These are phyloP conservation scores for Chaetoderma sp. DNA, from an alignment of 2,888 invertebrate genomes.

Conservation along the genomic window DNA sequence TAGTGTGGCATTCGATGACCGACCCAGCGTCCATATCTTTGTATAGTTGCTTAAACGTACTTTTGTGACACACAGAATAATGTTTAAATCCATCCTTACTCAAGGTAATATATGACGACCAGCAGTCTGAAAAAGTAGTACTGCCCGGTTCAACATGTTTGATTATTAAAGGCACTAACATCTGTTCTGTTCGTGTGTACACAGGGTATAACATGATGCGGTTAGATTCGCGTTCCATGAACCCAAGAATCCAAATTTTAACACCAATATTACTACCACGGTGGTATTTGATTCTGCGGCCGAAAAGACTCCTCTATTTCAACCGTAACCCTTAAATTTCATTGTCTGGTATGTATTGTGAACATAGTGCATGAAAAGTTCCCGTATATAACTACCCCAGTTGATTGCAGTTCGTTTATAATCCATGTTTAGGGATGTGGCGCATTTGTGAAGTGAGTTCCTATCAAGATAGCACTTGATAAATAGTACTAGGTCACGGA, in stretches of 20 bases:
- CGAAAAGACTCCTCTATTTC: slow-evolving; percentile 20
- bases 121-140: neutral
- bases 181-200: neutral
- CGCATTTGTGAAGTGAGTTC: neutral
- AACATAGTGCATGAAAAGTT: too few relatives aligned
- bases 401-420: neutral
- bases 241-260: slow-evolving; percentile 10
- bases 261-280: slow-evolving; percentile 11
- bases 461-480: neutral
- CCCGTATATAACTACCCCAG: too few relatives aligned
- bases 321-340: too few relatives aligned
- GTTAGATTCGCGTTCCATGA: slow-evolving; percentile 11
- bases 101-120: neutral
- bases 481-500: neutral
- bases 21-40: slow-evolving; percentile 12
- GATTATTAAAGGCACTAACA: slow-evolving; percentile 21
- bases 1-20: slow-evolving; percentile 10
- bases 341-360: too few relatives aligned
- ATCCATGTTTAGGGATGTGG: neutral
- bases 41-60: slow-evolving; percentile 15
- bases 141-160: slow-evolving; percentile 13
- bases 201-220: slow-evolving; percentile 6
- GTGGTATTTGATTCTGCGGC: slow-evolving; percentile 5
- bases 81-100: too few relatives aligned
- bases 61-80: slow-evolving; percentile 24